Base-by-base conservation (phyloP, 1,140 invertebrate species). In the Ceratitis capitata region DNA sequence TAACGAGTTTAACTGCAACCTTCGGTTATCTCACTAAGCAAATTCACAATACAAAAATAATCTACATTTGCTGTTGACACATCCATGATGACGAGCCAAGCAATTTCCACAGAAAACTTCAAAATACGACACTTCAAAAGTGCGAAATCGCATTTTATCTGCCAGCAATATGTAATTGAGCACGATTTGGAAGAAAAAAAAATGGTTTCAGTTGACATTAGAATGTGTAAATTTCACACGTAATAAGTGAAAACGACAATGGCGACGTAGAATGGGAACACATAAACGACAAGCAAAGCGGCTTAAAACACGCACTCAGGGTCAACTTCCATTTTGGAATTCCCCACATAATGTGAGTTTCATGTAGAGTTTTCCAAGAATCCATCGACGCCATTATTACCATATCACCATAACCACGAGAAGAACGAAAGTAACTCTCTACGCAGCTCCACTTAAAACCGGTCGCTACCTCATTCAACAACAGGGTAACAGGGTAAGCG, bases 361-460 rank as follows among this genome's bases (percentile, higher is more conserved):
- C 39, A 45, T 78, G 69, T 47, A 19, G n/a, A n/a, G n/a, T n/a
- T n/a, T 78, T 78, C 69, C 10, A 78, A 78, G 69, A 78, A 78
- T 78, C 39, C 42, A 78, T 78, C 69, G 45, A 78, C 69, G 42
- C 69, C 69, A 78, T 78, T 39, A 78, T 78, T 78, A 78, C 69
- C 69, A 78, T 78, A 78, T 78, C 69, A 78, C 69, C 69, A 78
- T 47, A 78, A 45, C 69, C 69, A 47, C 69, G 45, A n/a, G n/a
- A n/a, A n/a, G n/a, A 45, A 78, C n/a, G 69, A 42, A 45, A n/a
- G n/a, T n/a, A n/a, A n/a, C n/a, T n/a, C n/a, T 19, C 49, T 53
- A 29, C 58, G 6, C 56, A 5, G 56, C 56, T 10, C 56, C 16
- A 29, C 29, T 23, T 7, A 14, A 47, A 9, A 19, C 16, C 19